Evolutionary conservation across 2,888 invertebrate species (phyloP).

Genomic region (Choreutis nemorana): DNA sequence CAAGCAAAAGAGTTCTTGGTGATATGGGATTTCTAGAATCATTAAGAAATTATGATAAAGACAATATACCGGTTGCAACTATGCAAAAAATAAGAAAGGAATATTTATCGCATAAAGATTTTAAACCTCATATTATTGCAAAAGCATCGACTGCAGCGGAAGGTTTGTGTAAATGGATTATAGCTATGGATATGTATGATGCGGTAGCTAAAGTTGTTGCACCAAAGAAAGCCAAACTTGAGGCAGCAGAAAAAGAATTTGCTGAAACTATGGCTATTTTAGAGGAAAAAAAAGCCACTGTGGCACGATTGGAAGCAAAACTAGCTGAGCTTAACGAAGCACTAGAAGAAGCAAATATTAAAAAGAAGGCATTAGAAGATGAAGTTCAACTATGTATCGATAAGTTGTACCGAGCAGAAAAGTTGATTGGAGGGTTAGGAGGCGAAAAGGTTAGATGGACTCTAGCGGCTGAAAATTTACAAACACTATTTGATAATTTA

Average conservation of each 20-base stretch:
- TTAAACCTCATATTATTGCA: constrained; percentile 80
- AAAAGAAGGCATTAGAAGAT: constrained; percentile 74
- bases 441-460: constrained; percentile 91
- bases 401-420: constrained; percentile 86
- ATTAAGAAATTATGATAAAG: constrained; percentile 83
- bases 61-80: constrained; percentile 76
- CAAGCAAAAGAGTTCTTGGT: constrained; percentile 81
- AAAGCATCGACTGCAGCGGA: constrained; percentile 95
- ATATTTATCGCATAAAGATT: constrained; percentile 77
- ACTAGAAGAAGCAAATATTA: constrained; percentile 70
- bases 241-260: constrained; percentile 82
- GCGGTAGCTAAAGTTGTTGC: constrained; percentile 83
- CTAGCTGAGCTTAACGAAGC: constrained; percentile 76
- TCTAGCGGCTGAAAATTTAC: constrained; percentile 76
- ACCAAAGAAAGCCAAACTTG: constrained; percentile 85
- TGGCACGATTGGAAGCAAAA: constrained; percentile 78
- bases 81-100: constrained; percentile 81
- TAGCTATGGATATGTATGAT: constrained; percentile 90
- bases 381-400: constrained; percentile 83
- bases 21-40: constrained; percentile 82
- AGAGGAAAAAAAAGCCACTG: constrained; percentile 81
- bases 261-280: constrained; percentile 84
- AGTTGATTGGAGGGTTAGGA: constrained; percentile 86
- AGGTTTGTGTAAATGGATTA: constrained; percentile 90
- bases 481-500: constrained; percentile 78